Percentiles rank a stretch among this genome's conserved stretches.
phyloP scores from a whole-genome alignment of 2,113 vertebrate species.

The Neofelis nebulosa region DNA sequence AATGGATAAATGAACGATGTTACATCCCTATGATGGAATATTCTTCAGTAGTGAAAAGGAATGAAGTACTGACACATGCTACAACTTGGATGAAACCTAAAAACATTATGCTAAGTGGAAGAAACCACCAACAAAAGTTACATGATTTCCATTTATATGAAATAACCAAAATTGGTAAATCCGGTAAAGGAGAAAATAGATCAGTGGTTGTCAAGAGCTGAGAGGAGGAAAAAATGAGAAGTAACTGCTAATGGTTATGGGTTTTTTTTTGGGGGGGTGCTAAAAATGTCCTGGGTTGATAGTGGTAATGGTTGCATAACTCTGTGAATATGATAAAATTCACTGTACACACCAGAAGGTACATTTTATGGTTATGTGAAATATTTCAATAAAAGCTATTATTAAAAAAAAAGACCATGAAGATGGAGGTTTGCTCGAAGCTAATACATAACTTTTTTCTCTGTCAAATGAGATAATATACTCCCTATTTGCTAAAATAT shows the following conservation, averaged over 20 bases:
- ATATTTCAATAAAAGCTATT: not conserved
- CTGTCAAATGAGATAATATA: not conserved
- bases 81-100: not conserved
- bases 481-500: not conserved
- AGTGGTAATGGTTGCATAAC: not conserved
- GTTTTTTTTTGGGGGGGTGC: not conserved
- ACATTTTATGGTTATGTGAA: conserved; percentile 3
- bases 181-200: not conserved
- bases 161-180: not conserved
- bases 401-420: not conserved
- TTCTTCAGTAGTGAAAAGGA: not conserved
- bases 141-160: not conserved
- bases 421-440: not conserved
- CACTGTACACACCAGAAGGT: not conserved
- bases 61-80: not conserved
- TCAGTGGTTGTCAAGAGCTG: not conserved
- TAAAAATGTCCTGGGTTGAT: not conserved
- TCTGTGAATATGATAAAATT: not conserved
- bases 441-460: not conserved
- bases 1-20: not conserved
- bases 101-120: conserved; percentile 36
- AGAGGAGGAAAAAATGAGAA: not conserved
- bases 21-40: not conserved
- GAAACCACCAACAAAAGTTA: not conserved
- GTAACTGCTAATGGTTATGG: not conserved